Evolutionary conservation across 2,797 vertebrate species (phyloP).

Genomic region (Xenops minutus): DNA sequence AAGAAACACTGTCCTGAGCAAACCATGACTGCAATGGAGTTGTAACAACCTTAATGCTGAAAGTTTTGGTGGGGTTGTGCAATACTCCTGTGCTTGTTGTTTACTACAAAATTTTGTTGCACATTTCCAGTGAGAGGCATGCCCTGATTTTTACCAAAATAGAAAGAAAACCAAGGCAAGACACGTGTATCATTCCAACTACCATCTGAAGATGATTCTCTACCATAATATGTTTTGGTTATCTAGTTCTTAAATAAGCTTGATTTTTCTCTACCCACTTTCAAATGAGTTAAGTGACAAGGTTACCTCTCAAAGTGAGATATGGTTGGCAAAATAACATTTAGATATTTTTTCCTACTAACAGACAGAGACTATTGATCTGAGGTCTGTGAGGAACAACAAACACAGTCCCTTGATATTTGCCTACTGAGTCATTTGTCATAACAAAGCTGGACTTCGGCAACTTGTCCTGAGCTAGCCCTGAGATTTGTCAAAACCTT

Average conservation of each 20-base stretch:
- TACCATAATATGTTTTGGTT: not conserved
- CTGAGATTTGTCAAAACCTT: not conserved
- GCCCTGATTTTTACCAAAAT: not conserved
- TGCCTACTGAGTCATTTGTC: not conserved
- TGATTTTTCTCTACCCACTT: not conserved
- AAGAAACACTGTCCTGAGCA: not conserved
- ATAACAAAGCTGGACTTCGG: conserved; percentile 13
- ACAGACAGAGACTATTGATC: conserved; percentile 5
- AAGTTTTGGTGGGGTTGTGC: not conserved
- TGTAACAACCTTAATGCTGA: not conserved
- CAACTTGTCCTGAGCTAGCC: not conserved
- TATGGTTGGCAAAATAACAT: not conserved
- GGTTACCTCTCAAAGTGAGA: not conserved
- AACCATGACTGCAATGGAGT: not conserved
- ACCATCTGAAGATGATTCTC: not conserved
- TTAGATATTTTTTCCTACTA: not conserved
- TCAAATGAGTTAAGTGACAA: not conserved
- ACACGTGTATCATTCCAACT: fast-evolving
- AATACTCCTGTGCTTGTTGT: not conserved
- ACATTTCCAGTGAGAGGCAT: not conserved
- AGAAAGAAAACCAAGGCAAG: not conserved
- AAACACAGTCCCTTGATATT: not conserved
- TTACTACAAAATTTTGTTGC: not conserved
- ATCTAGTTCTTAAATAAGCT: not conserved
- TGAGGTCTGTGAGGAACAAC: not conserved